Evolutionary conservation across 2,888 invertebrate genomes (phyloP), one percentile per base, ranked within the genome.

Genomic region (Nematopogon swammerdamellus): DNA sequence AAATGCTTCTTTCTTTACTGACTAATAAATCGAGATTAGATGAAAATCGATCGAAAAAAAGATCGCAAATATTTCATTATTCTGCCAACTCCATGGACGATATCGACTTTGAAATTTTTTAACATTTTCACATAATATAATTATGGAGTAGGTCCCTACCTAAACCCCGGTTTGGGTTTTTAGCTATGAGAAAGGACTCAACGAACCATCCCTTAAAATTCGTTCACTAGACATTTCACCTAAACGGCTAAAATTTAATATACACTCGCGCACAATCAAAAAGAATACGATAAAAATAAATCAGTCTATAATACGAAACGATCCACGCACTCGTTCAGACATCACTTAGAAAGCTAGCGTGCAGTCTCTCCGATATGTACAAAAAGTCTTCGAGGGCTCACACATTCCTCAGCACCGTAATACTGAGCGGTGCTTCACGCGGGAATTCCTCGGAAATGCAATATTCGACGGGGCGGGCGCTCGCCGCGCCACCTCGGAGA

Each of bases 291-390:
- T 72, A 72, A 69, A 68, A 69, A 70, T 71, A 70, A 66, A 72
- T 75, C 75, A 75, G 75, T 76, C 75, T 75, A 71, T 72, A 67
- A 67, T 72, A 67, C 69, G 63, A 64, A 64, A 64, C 68, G 65
- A 70, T 70, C n/a, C 36, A 14, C 36, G 36, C 71, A 68, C 63
- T 71, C 47, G 20, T 47, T 14, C 36, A 36, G 36, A 36, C 46
- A 46, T 47, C 72, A 68, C 70, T 71, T 73, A 74, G 36, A 36
- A 36, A 14, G 67, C 69, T 72, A 73, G 71, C 64, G 63, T 65
- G 66, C 73, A 72, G 72, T 70, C 72, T 66, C 67, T 65, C 66
- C 66, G 62, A 46, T 49, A 49, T 49, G 46, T 49, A 45, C 49
- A 42, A 45, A 42, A 25, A 8, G 36, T 36, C n/a, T 8, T 36